Conservation (phyloP, 2,113 vertebrate species). For the Bambusicola thoracicus region DNA sequence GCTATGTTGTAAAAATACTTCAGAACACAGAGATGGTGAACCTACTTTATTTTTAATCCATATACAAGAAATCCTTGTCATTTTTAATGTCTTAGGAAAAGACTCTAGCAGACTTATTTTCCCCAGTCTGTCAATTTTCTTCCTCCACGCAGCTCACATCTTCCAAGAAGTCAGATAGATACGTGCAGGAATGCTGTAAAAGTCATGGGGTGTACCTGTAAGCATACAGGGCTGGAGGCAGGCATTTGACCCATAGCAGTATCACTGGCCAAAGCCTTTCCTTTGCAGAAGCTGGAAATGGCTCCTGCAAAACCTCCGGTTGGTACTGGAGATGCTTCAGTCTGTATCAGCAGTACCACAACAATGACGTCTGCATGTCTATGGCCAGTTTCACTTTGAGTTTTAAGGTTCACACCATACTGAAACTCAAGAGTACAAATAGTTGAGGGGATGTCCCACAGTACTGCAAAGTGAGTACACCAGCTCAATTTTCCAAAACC, state of each 20-base stretch:
- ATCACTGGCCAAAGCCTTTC: neutral
- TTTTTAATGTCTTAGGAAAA: neutral
- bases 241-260: neutral
- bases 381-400: slow-evolving; percentile 35
- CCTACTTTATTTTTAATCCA: neutral
- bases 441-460: slow-evolving; percentile 44
- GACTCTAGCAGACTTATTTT: neutral
- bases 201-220: rapidly evolving
- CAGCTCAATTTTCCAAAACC: slow-evolving; percentile 37
- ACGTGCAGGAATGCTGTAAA: rapidly evolving
- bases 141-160: neutral
- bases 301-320: neutral
- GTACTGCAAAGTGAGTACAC: neutral
- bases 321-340: neutral
- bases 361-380: neutral
- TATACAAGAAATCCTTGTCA: neutral
- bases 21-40: neutral
- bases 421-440: slow-evolving; percentile 42
- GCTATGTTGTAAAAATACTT: neutral
- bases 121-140: neutral
- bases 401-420: slow-evolving; percentile 1
- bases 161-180: neutral
- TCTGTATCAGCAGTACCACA: neutral
- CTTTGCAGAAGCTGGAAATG: neutral
- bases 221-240: rapidly evolving